Base-by-base conservation (phyloP, 2,888 invertebrate species). In the Pseudoips prasinana region DNA sequence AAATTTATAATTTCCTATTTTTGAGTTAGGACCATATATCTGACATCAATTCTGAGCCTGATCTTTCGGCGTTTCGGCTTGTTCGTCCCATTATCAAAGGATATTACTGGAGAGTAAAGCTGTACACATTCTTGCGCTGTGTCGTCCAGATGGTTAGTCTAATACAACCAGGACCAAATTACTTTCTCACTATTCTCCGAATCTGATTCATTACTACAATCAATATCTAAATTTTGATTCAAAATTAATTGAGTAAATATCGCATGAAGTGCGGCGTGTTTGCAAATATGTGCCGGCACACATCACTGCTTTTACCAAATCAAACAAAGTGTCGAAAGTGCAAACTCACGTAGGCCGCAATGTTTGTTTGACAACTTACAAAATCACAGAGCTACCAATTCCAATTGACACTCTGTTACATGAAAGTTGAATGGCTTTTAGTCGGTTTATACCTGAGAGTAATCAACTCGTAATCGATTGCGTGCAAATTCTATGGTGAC, bases 291-390 rank as follows among this genome's bases (percentile, higher is more conserved):
- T 41, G 32, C 8, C 9, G 10, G 35, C 40, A 30, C 44, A 44
- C 41, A 34, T 51, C 41, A 44, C 29, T 52, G 61, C 64, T 64
- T 68, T 68, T 64, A 58, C 58, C 33, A 58, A 64, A 53, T 42
- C 48, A 64, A 67, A 69, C 49, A 64, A 32, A 57, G 37, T 39
- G 56, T 59, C 30, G 63, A 64, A 67, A 72, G 59, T 51, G 61
- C 58, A 52, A 61, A 54, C 54, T 48, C 34, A 33, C 41, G 24
- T 33, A 28, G 42, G 34, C 35, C 41, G 51, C 48, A 57, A 49
- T 64, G 40, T 62, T 58, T 61, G 40, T 48, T 43, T 58, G 55
- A 61, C 54, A 38, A 57, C 50, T 55, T 57, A 55, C 46, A 49
- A 54, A 59, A 59, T 66, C 47, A 58, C 36, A 44, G 39, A 55